Base-by-base conservation (phyloP, 1,140 invertebrate genomes). In the Bradysia coprophila region DNA sequence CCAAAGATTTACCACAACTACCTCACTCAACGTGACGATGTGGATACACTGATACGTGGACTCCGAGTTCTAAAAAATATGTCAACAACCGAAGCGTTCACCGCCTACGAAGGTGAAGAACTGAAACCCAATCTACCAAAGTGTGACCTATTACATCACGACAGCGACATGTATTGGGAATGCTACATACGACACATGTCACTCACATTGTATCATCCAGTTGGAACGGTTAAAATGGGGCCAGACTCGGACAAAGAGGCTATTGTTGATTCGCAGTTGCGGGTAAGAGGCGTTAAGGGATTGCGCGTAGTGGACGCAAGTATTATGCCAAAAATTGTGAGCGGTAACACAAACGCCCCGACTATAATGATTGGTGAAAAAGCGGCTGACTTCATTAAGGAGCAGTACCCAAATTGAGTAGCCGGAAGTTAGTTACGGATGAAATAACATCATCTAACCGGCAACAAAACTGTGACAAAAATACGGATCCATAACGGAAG, bases 301-400 rank as follows among this genome's bases (percentile, higher is more conserved):
- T 50, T 84, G 8, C 64, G 81, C 50, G 76, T 86, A 1, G 66
- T 75, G 1, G 81, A 86, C 60, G 78, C 78, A 3, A 37, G 39
- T 20, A 42, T 45, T 1, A 45, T 45, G 43, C 43, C 43, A 21
- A 36, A 13, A 9, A 24, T 45, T 11, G n/a, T 38, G 13, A 36
- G 39, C 4, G 43, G 32, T 3, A 42, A 42, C 21, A 42, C 33
- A 11, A 41, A 45, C 18, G 43, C 43, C 3, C 32, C 43, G 2
- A 37, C 40, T 5, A 57, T 73, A 38, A 69, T 69, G 66, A 54
- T 69, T 2, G 71, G 63, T 1, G 71, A 73, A 42, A 74, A 72
- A 48, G 66, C 58, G 19, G 54, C 69, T 0, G 64, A 70, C 46
- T 55, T 73, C 51, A 66, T 75, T 44, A 45, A 49, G 19, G 46